Conservation (phyloP, 2,888 invertebrate species). For the Pegoplata infirma region DNA sequence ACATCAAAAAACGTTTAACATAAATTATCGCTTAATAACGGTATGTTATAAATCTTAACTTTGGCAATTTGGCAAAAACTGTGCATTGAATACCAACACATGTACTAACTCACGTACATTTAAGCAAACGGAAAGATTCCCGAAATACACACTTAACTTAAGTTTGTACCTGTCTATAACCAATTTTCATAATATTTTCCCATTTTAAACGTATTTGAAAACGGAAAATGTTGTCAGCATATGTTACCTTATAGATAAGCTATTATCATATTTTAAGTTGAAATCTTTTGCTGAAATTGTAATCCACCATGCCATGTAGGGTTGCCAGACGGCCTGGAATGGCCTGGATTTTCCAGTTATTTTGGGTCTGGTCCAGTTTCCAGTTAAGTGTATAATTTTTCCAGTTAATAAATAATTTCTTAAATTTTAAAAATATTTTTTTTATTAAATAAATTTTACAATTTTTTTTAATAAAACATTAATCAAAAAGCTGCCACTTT, state of each 20-base stretch:
- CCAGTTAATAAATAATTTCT: too few species aligned
- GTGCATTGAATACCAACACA: constrained; percentile 19
- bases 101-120: not conserved
- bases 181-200: constrained; percentile 22
- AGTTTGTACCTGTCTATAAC: constrained; percentile 39
- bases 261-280: constrained; percentile 49
- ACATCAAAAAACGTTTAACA: constrained; percentile 42
- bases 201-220: not conserved
- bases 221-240: constrained; percentile 27
- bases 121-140: not conserved
- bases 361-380: too few species aligned
- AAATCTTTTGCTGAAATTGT: constrained; percentile 7
- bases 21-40: constrained; percentile 48
- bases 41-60: constrained; percentile 43
- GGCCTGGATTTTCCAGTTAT: too few species aligned
- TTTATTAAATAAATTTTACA: too few species aligned
- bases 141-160: constrained; percentile 3
- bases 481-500: too few species aligned
- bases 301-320: not conserved
- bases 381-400: too few species aligned
- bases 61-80: constrained; percentile 39
- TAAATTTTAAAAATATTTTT: too few species aligned
- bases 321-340: too few species aligned
- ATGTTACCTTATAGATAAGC: constrained; percentile 49
- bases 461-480: too few species aligned